phyloP scores from a whole-genome alignment of 2,888 invertebrate species.

The Drosophila merina region DNA sequence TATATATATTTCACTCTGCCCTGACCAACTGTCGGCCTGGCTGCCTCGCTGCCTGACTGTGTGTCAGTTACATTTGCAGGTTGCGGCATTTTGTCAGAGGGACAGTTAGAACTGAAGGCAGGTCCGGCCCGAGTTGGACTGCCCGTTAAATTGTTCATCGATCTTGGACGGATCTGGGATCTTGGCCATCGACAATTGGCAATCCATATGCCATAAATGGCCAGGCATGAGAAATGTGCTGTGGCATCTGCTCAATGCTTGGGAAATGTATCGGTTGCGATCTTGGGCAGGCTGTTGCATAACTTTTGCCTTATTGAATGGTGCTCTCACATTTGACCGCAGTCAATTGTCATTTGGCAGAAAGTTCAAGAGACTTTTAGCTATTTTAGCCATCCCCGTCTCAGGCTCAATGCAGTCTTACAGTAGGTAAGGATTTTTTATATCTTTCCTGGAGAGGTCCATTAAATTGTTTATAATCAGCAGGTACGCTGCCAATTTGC shows the following conservation, averaged over 20 bases:
- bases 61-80: constrained; percentile 77
- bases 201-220: constrained; percentile 72
- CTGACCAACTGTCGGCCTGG: constrained; percentile 10
- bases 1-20: not conserved
- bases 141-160: constrained; percentile 52
- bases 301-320: constrained; percentile 48
- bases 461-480: constrained; percentile 25
- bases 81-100: constrained; percentile 79
- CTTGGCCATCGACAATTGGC: constrained; percentile 46
- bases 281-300: constrained; percentile 45
- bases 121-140: constrained; percentile 27
- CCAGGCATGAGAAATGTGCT: constrained; percentile 69
- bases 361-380: constrained; percentile 31
- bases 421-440: not conserved
- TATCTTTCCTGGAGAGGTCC: not conserved
- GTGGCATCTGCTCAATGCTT: constrained; percentile 55
- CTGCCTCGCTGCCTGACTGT: constrained; percentile 19
- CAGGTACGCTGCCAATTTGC: constrained; percentile 7
- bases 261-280: constrained; percentile 67
- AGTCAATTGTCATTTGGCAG: constrained; percentile 8
- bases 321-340: constrained; percentile 38
- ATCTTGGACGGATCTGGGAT: constrained; percentile 40
- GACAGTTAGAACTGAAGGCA: constrained; percentile 76
- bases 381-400: not conserved
- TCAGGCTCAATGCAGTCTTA: too few species aligned